Percentiles rank a stretch among this genome's conserved stretches.
Evolutionary conservation across 2,113 vertebrate genomes (phyloP).

Genomic region (Charina bottae): DNA sequence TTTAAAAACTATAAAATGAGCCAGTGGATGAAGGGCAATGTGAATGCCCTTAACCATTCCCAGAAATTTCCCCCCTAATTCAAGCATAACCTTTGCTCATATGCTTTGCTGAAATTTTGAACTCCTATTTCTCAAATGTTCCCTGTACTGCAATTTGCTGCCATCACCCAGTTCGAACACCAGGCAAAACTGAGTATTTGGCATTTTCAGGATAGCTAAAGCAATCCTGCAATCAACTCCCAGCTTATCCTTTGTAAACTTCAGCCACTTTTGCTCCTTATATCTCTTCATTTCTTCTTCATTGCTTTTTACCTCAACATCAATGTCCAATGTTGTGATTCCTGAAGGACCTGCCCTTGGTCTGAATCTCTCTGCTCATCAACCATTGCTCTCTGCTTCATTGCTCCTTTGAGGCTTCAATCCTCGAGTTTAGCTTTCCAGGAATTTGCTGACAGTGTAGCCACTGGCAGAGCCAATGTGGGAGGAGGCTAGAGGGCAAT

Average conservation of each 20-base stretch:
- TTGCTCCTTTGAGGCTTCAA: background rate
- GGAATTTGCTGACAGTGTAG: background rate
- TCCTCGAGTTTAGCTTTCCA: background rate
- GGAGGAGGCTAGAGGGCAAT: background rate
- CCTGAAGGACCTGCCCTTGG: background rate
- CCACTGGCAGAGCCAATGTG: background rate
- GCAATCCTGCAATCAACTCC: background rate
- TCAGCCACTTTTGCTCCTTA: background rate
- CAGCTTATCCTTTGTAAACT: background rate
- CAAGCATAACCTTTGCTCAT: no score
- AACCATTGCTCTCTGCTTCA: background rate
- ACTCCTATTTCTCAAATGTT: background rate
- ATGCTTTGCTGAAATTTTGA: background rate
- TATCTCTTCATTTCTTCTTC: background rate
- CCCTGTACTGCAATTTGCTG: background rate
- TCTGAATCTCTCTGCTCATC: background rate
- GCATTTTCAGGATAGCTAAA: background rate
- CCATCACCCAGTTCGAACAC: background rate
- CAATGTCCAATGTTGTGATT: background rate
- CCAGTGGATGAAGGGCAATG: background rate
- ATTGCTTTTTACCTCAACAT: background rate
- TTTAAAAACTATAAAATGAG: background rate
- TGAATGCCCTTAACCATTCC: background rate
- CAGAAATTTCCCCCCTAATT: background rate
- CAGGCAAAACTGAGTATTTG: background rate